Base-by-base conservation (phyloP, 2,888 invertebrate species). In the Drosophila dives region DNA sequence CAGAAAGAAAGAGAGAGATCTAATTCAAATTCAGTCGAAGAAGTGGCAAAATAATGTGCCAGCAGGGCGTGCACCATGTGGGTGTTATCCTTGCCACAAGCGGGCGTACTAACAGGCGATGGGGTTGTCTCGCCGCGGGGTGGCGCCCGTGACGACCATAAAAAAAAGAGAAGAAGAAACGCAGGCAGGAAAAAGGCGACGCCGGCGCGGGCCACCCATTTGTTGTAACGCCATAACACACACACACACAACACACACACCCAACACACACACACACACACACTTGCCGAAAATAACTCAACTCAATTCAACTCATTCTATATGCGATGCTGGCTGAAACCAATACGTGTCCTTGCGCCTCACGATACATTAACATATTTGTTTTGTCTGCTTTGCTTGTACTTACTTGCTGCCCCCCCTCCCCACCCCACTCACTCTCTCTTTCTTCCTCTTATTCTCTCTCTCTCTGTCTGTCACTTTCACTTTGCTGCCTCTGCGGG, bases 21-120 rank as follows among this genome's bases (percentile, higher is more conserved):
- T 90, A 87, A 87, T 87, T 87, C 90, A 90, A 87, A 87, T 87
- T 87, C 87, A 90, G 90, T 77, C 74, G 83, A 87, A 87, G 86
- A 88, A 87, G 86, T 86, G 86, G 86, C 86, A 86, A 86, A 87
- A 86, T 86, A 86, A 86, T 86, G 86, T 86, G 86, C 75, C 83
- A 88, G 78, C 83, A 70, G 80, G 85, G 83, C 83, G 83, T 83
- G 85, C 84, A 83, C 70, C 72, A 62, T 65, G 77, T 63, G 75
- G 80, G 77, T 69, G 75, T 68, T 55, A 71, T 73, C 74, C 64
- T 66, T 73, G 73, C 61, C 67, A 56, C 59, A 58, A 51, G 29
- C 64, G 59, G 60, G 38, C 45, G 38, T 56, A 51, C 58, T 32
- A 34, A 38, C 36, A 55, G 10, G 51, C 68, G 48, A 67, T 71